A percentile compares a stretch with the other conserved stretches of the same genome.
These are phyloP conservation scores for Phlogophora meticulosa DNA, from an alignment of 2,888 invertebrate species.

Conservation along the genomic window DNA sequence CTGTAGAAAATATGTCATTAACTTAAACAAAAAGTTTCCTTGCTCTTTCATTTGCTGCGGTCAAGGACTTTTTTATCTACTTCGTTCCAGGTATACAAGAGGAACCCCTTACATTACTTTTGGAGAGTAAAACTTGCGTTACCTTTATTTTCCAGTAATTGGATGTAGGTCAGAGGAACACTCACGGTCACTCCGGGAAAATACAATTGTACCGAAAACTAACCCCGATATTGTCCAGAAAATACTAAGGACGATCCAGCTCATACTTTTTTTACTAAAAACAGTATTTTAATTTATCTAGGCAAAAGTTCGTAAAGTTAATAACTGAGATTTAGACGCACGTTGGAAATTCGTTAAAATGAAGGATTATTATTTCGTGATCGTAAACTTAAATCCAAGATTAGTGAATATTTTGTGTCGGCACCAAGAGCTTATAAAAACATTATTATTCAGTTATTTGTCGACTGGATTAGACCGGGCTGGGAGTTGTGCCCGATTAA, in stretches of 20 bases:
- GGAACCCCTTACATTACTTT: constrained; percentile 26
- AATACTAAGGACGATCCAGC: neutral
- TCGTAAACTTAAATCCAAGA: constrained; percentile 23
- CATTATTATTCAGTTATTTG: too few relatives aligned
- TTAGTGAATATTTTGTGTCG: constrained; percentile 4
- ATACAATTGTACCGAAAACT: constrained; percentile 11
- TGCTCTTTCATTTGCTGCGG: constrained; percentile 42
- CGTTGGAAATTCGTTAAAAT: constrained; percentile 26
- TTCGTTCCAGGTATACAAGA: constrained; percentile 6
- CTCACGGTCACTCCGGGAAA: neutral
- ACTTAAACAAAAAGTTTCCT: constrained; percentile 49
- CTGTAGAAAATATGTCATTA: constrained; percentile 61
- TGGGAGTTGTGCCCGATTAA: too few relatives aligned
- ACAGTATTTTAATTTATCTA: too few relatives aligned
- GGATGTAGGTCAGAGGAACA: neutral
- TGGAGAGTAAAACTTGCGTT: constrained; percentile 1
- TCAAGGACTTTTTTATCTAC: constrained; percentile 40
- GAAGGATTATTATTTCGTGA: constrained; percentile 10
- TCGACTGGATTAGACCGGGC: too few relatives aligned
- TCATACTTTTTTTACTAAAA: neutral
- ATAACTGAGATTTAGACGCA: constrained; percentile 1
- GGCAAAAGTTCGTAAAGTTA: constrained; percentile 12
- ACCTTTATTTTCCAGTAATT: constrained; percentile 28
- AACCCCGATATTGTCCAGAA: neutral
- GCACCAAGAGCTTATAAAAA: too few relatives aligned